Evolutionary conservation across 2,888 invertebrate species (phyloP), one percentile per base, ranked within the genome.

Genomic region (Sceliomorpha sp.): DNA sequence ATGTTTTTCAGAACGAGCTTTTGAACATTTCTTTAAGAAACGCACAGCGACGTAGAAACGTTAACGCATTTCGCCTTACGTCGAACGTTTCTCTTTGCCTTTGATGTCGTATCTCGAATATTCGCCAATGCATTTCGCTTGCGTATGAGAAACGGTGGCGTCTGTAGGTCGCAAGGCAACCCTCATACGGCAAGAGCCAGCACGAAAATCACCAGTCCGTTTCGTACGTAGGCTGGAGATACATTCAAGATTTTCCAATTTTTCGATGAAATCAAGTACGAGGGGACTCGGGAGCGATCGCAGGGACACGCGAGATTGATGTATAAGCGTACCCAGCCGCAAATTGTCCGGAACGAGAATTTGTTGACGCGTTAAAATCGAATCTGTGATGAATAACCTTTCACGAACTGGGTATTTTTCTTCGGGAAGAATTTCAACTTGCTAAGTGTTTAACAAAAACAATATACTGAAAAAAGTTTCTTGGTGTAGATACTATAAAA

Each of bases 201-300:
- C 50, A 50, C 37, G 32, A 58, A 45, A 64, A 64, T 56, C 50
- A 56, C 40, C 44, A 36, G 50, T 32, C 50, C 44, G 36, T 64
- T 55, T 48, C 48, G n/a, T 48, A 45, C 42, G 42, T 39, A n/a
- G n/a, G n/a, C 55, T 31, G 48, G 55, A 29, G 44, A 47, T 48
- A 56, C 42, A 36, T 62, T 62, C 32, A 55, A 48, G 40, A 48
- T 55, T 63, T 53, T 40, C 63, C 55, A 55, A 39, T 55, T 63
- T n/a, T n/a, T 63, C 34, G 32, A 20, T 29, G 17, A 53, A 47
- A 53, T 20, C 2, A 17, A 36, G 13, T 44, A 62, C 24, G 50
- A 36, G 44, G 37, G 31, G 26, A 26, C 14, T 10, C 12, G 17
- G 32, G 13, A 13, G 36, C 10, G 34, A 32, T 55, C 48, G 31